phyloP scores from a whole-genome alignment of 2,113 vertebrate genomes.

The Sphaerodactylus townsendi region DNA sequence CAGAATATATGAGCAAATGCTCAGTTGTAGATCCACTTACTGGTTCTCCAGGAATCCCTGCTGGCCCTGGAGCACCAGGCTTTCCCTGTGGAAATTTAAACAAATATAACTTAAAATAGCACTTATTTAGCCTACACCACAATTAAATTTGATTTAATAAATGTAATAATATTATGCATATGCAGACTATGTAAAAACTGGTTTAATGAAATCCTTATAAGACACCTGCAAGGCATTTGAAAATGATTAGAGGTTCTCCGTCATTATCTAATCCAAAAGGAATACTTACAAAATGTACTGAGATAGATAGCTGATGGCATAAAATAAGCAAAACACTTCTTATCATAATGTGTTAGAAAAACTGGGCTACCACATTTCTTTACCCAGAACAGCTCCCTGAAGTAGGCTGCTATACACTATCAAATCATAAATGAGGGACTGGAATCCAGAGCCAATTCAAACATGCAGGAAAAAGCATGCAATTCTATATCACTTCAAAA shows the following conservation, averaged over 20 bases:
- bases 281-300: not conserved
- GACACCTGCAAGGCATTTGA: not conserved
- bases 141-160: not conserved
- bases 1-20: not conserved
- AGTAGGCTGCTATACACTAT: not conserved
- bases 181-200: not conserved
- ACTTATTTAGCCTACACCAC: not conserved
- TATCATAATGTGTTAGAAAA: not conserved
- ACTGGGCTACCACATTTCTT: not conserved
- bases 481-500: not conserved
- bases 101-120: slow-evolving; percentile 36
- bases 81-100: slow-evolving; percentile 83
- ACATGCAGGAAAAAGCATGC: not conserved
- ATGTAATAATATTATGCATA: not conserved
- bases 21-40: slow-evolving; percentile 76
- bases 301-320: not conserved
- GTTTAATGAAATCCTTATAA: not conserved
- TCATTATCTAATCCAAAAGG: not conserved
- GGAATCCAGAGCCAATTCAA: not conserved
- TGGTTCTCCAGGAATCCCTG: slow-evolving; percentile 90
- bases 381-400: not conserved
- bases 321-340: not conserved
- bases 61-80: slow-evolving; percentile 82
- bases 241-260: not conserved
- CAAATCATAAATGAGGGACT: not conserved